Evolutionary conservation across 1,140 invertebrate genomes (phyloP), one percentile per base, ranked within the genome.

Genomic region (Philotrypesis tridentata): DNA sequence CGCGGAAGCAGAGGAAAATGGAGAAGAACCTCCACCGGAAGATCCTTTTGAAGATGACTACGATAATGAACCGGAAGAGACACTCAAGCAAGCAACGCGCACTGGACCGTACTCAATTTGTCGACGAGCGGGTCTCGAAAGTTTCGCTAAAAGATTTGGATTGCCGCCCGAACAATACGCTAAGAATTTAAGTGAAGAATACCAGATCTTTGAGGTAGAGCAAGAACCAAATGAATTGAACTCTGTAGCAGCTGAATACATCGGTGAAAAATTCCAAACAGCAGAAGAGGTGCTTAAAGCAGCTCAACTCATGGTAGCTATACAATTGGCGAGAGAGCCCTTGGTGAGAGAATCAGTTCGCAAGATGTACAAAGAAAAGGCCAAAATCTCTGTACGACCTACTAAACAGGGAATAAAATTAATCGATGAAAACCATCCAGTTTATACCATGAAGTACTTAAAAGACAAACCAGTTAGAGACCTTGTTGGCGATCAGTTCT

Each of bases 121-220:
- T 88, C 92, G 95, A 33, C 96, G 96, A 89, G 96, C 96, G 33
- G 96, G 97, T 27, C 92, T 99, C n/a, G 95, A 95, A 89, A 94
- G 95, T 6, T 93, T 99, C 55, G 96, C 97, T 1, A 97, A 97
- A 88, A 96, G 95, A 83, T 99, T 99, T 92, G 99, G 99, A 84
- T 91, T 99, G n/a, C 96, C 95, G 2, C 97, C 99, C 0, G 97
- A 98, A 88, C 95, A 99, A 88, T 99, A 99, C 91, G 98, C 97
- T 3, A 98, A 99, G 92, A 99, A 99, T 92, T 91, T 99, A 0
- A 93, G 97, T 1, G 98, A 99, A 87, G 98, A 98, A 89, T 99
- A 99, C 92, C 97, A 98, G 87, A 93, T 97, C n/a, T 97, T 99
- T 90, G 98, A 99, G 88, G 97, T 99, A 2, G 97, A 99, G 70